phyloP scores from a whole-genome alignment of 2,113 vertebrate species.

The Ammodytes marinus region DNA sequence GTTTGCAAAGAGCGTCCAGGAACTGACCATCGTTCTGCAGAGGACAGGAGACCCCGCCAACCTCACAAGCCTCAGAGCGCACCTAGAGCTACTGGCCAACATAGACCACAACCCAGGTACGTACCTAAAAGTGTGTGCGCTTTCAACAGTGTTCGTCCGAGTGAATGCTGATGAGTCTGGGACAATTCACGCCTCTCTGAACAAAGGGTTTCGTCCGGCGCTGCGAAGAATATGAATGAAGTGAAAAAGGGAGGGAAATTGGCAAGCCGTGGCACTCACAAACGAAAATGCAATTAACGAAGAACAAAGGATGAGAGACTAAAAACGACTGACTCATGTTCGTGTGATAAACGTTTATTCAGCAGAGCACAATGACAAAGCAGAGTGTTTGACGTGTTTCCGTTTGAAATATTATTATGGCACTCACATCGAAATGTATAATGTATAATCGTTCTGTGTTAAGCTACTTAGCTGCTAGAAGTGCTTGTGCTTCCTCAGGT shows the following conservation, averaged over 20 bases:
- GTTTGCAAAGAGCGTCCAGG: constrained; percentile 97
- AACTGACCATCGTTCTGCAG: constrained; percentile 96
- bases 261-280: neutral
- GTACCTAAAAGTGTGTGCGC: neutral
- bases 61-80: constrained; percentile 92
- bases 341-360: neutral
- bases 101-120: constrained; percentile 97
- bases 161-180: neutral
- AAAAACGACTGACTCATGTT: constrained; percentile 1
- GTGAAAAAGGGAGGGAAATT: neutral
- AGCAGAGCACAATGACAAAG: constrained; percentile 5
- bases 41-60: constrained; percentile 96
- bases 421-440: neutral
- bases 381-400: neutral
- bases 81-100: constrained; percentile 94
- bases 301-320: constrained; percentile 6
- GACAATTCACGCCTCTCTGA: neutral
- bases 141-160: neutral
- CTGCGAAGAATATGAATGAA: constrained; percentile 2
- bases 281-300: neutral
- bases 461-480: neutral
- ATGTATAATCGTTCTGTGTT: neutral
- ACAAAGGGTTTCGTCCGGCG: neutral
- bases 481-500: too few relatives aligned
- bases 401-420: neutral